Percentiles rank a stretch among this genome's conserved stretches.
phyloP scores from a whole-genome alignment of 2,888 invertebrate genomes.

The Ephialtes manifestator region DNA sequence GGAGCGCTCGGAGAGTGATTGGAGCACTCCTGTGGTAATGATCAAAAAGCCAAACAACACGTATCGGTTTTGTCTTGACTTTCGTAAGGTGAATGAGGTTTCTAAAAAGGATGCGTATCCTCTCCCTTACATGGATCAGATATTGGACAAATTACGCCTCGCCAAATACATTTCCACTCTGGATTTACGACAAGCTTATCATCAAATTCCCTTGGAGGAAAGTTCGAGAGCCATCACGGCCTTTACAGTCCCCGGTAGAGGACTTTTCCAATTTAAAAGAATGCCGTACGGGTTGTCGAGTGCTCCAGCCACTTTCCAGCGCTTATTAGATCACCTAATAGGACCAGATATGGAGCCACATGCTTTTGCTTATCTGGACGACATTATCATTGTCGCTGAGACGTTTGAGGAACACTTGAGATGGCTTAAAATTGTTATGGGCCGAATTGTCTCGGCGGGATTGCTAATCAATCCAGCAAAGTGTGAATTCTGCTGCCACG shows the following conservation, averaged over 20 bases:
- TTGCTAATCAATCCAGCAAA: conserved; percentile 58
- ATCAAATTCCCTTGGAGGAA: conserved; percentile 62
- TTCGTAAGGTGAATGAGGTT: conserved; percentile 74
- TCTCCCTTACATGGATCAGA: not conserved
- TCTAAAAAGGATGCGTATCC: conserved; percentile 68
- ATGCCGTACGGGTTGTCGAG: conserved; percentile 5
- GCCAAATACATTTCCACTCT: conserved; percentile 71
- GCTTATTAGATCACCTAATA: conserved; percentile 75
- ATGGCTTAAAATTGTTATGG: conserved; percentile 27
- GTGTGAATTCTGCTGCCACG: conserved; percentile 52
- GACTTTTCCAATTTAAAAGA: conserved; percentile 52
- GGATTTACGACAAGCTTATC: conserved; percentile 64
- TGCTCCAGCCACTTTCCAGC: conserved; percentile 75
- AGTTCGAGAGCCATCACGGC: conserved; percentile 60
- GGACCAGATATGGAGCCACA: conserved; percentile 66
- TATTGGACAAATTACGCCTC: too few species aligned
- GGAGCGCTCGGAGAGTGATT: conserved; percentile 7
- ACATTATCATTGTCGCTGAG: conserved; percentile 59
- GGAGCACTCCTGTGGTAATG: conserved; percentile 20
- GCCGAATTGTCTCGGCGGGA: conserved; percentile 67
- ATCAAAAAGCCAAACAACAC: not conserved
- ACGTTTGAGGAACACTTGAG: conserved; percentile 62
- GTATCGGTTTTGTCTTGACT: conserved; percentile 75
- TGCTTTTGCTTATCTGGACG: conserved; percentile 61
- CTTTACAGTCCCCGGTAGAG: conserved; percentile 33